Percentiles rank a stretch among this genome's conserved stretches.
phyloP scores from a whole-genome alignment of 35 echinoderm and acorn worm genomes.

The Amphiura filiformis region DNA sequence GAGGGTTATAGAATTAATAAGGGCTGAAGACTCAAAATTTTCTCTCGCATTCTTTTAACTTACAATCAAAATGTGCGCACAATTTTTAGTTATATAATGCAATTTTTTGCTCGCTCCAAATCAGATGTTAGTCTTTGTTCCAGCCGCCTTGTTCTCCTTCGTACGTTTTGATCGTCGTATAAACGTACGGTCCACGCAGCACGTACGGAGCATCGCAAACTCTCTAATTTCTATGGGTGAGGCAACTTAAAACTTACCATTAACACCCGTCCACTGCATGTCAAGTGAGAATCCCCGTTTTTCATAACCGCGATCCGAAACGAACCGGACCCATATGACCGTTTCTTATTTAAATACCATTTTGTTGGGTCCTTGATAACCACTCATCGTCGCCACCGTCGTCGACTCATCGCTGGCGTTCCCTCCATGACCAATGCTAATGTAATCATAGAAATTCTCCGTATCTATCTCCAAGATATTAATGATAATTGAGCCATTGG shows the following conservation, averaged over 20 bases:
- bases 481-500: background rate
- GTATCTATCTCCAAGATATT: background rate
- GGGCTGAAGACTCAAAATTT: no score
- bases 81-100: no score
- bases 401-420: background rate
- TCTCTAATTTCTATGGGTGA: no score
- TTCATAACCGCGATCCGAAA: background rate
- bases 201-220: no score
- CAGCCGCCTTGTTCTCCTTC: no score
- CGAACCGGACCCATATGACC: background rate
- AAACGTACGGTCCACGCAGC: no score
- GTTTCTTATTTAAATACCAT: background rate
- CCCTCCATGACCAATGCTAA: background rate
- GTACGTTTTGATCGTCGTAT: no score
- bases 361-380: background rate
- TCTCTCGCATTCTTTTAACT: no score
- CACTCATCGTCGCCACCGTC: background rate
- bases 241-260: background rate
- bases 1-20: no score
- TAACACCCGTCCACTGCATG: background rate
- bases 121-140: no score
- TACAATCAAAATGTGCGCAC: no score
- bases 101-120: no score
- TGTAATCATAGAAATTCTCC: background rate
- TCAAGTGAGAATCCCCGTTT: background rate